These are phyloP conservation scores for Esox niger DNA, from an alignment of 2,113 vertebrate genomes.

Conservation along the genomic window DNA sequence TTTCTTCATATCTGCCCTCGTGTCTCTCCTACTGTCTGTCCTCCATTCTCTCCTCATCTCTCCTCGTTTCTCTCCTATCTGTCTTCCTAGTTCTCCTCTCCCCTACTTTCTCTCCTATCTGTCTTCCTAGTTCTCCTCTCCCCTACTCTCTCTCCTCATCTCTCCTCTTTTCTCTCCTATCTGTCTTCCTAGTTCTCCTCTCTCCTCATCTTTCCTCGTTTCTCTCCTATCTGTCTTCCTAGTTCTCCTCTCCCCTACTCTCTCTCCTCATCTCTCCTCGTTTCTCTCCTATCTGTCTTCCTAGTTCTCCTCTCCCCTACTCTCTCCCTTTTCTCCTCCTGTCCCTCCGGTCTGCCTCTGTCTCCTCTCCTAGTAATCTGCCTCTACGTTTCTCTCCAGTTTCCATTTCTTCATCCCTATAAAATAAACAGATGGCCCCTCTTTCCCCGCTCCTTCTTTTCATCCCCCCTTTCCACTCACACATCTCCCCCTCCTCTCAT, in stretches of 20 bases:
- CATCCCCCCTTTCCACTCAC: slow-evolving; percentile 48
- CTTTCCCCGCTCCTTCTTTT: slow-evolving; percentile 59
- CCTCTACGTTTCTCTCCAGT: slow-evolving; percentile 49
- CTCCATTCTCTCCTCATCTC: background rate
- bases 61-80: background rate
- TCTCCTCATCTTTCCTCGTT: slow-evolving; percentile 9
- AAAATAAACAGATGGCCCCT: slow-evolving; percentile 70
- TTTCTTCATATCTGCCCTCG: too few relatives aligned
- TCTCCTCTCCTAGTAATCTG: slow-evolving; percentile 43
- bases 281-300: background rate
- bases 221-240: background rate
- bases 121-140: background rate
- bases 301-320: slow-evolving; percentile 13
- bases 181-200: slow-evolving; percentile 14
- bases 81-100: slow-evolving; percentile 23
- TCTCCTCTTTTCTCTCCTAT: background rate
- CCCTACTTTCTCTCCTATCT: background rate
- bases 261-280: background rate
- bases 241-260: background rate
- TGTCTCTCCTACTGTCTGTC: background rate
- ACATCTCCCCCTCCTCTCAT: slow-evolving; percentile 14
- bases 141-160: background rate
- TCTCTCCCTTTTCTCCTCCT: slow-evolving; percentile 25
- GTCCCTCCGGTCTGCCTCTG: slow-evolving; percentile 25
- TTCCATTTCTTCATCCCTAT: slow-evolving; percentile 38